Percentiles rank a stretch among this genome's conserved stretches.
These are phyloP conservation scores for Urocyon cinereoargenteus DNA, from an alignment of 2,797 vertebrate species.

Conservation along the genomic window DNA sequence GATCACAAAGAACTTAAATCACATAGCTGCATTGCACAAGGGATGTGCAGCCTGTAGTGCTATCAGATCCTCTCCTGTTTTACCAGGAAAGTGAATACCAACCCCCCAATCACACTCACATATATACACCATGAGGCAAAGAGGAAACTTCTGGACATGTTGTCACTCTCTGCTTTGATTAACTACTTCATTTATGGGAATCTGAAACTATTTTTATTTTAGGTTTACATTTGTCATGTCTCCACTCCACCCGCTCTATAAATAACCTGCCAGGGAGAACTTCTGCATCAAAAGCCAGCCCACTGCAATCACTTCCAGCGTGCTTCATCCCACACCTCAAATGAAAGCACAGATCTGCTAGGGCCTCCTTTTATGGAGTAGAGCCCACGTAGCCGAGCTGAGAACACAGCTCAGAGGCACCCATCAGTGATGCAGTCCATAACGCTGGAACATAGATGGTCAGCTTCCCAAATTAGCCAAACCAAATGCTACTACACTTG, in stretches of 20 bases:
- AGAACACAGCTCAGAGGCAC: background rate
- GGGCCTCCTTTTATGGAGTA: background rate
- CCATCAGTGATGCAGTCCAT: background rate
- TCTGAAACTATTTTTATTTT: slow-evolving; percentile 1
- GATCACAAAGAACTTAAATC: background rate
- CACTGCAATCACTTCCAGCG: background rate
- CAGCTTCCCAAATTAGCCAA: background rate
- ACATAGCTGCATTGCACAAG: background rate
- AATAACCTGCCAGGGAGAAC: background rate
- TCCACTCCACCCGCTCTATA: background rate
- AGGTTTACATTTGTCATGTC: background rate
- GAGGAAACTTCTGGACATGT: background rate
- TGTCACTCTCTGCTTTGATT: background rate
- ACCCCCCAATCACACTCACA: background rate
- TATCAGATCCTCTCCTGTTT: background rate
- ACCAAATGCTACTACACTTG: background rate
- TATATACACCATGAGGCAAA: background rate
- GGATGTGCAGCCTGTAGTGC: background rate
- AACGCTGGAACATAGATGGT: background rate
- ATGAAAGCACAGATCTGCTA: background rate
- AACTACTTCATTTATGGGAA: background rate
- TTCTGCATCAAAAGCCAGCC: background rate
- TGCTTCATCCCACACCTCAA: background rate
- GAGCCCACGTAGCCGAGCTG: background rate
- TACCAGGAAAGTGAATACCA: background rate